Base-by-base conservation (phyloP, 2,888 invertebrate genomes). In the Polyploca ridens region DNA sequence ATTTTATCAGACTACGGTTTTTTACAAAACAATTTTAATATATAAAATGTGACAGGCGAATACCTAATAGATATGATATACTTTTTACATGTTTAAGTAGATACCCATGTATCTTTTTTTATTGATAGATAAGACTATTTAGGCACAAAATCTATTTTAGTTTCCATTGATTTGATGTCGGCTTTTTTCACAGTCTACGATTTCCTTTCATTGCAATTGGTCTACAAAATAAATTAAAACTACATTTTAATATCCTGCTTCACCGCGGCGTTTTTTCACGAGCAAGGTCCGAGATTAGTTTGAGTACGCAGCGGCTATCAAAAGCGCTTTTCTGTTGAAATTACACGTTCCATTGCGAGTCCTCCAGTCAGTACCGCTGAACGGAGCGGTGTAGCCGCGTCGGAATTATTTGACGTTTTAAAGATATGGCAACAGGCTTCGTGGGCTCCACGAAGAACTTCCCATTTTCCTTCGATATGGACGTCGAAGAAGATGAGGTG, bases 401-500 rank as follows among this genome's bases (percentile, higher is more conserved):
- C 62, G 61, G 19, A 68, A 67, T 63, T 68, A 46, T 66, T 63
- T 69, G 68, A 67, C 72, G 68, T 73, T 64, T 65, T 63, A 68
- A 68, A 66, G 78, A 73, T 73, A 94, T 94, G 94, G 89, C 93
- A 67, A 83, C 87, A 73, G 88, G 90, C 66, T 93, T 89, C 76
- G 94, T 94, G 61, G 94, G 94, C 54, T 93, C 94, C 65, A 94
- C 94, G 57, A 94, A 91, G 77, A 93, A 71, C 73, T 94, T 94
- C 73, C 94, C 94, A 2, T 94, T 94, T 74, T 93, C 94, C 63
- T 94, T 94, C 79, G 94, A 94, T 73, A 82, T 89, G 16, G 93
- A 94, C 66, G 84, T 94, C 0, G 94, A 94, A 60, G 91, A 90
- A 33, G 93, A 91, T 35, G 88, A 89, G 5, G 76, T 81, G 3